Evolutionary conservation across 2,797 vertebrate species (phyloP).

Genomic region (Pipistrellus kuhlii): DNA sequence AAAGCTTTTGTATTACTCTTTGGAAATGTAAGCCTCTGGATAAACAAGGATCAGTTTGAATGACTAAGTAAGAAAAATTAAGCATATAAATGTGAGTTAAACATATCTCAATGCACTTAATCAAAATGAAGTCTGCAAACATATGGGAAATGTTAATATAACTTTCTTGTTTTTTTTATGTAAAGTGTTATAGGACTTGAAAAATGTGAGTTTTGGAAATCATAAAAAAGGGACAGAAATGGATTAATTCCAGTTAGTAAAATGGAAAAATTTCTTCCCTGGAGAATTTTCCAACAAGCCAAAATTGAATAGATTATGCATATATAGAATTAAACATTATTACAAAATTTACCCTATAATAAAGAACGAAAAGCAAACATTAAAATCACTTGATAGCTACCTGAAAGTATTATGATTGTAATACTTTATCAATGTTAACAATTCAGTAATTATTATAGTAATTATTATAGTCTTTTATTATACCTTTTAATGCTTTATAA

Average conservation of each 20-base stretch:
- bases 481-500: neutral
- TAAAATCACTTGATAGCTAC: neutral
- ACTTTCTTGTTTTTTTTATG: conserved; percentile 43
- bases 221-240: conserved; percentile 30
- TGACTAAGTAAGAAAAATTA: neutral
- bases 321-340: neutral
- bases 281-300: neutral
- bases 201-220: conserved; percentile 61
- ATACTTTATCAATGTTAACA: neutral
- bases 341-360: conserved; percentile 8
- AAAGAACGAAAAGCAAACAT: neutral
- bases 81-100: neutral
- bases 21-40: neutral
- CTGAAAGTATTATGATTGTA: conserved; percentile 4
- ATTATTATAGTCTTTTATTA: neutral
- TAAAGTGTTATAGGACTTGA: conserved; percentile 40
- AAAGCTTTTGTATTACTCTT: neutral
- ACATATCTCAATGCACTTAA: neutral
- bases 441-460: neutral
- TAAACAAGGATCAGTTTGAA: conserved; percentile 36
- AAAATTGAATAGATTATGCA: conserved; percentile 40
- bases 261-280: conserved; percentile 29
- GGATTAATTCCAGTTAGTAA: conserved; percentile 50
- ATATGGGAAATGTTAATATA: conserved; percentile 26
- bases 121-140: conserved; percentile 27